Conservation (phyloP, 1,140 invertebrate genomes). For the Panagrolaimus sp. region DNA sequence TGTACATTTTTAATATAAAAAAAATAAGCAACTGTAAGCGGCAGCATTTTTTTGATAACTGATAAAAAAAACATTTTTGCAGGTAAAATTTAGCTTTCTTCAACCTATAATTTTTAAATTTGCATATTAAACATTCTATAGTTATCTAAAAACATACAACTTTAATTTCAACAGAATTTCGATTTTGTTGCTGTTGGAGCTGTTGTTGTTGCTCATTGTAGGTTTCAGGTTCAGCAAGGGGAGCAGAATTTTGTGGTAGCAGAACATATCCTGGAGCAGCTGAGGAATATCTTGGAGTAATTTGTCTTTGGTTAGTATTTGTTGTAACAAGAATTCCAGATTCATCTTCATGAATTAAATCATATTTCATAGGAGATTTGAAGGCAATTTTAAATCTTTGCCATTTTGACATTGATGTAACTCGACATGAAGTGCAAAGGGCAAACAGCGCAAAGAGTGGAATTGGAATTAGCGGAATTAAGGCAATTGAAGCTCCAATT, state of each 20-base stretch:
- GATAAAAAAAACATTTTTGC: no score
- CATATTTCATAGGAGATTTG: conserved; percentile 42
- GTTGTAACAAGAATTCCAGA: neutral
- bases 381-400: conserved; percentile 34
- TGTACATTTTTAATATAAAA: no score
- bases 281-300: conserved; percentile 18
- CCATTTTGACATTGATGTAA: conserved; percentile 11
- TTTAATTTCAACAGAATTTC: conserved; percentile 8
- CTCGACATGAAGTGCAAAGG: conserved; percentile 40
- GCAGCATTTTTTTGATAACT: no score
- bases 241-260: conserved; percentile 33
- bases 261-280: conserved; percentile 36
- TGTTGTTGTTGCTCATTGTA: conserved; percentile 17
- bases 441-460: conserved; percentile 44
- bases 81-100: no score
- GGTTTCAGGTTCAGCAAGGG: conserved; percentile 19
- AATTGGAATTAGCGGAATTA: conserved; percentile 52
- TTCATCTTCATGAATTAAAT: conserved; percentile 33
- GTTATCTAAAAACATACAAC: neutral
- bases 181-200: neutral
- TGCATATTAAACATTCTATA: no score
- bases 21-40: no score
- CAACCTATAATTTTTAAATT: no score
- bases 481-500: conserved; percentile 47
- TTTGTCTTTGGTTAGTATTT: neutral